These are phyloP conservation scores for Clarias gariepinus DNA, from an alignment of 2,113 vertebrate species.

Conservation along the genomic window DNA sequence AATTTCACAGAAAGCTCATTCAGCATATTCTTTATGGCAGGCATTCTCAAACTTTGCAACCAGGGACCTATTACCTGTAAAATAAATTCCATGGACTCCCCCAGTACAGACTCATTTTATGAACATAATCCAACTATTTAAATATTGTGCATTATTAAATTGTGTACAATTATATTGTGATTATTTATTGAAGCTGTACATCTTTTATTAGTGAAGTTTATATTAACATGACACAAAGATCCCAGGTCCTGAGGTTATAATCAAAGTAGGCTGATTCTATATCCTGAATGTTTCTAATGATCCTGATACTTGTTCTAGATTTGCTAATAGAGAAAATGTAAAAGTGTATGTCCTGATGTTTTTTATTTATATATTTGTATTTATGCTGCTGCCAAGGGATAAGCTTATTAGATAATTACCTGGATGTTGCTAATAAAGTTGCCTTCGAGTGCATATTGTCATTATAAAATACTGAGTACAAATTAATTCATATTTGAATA, in stretches of 20 bases:
- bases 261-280: neutral
- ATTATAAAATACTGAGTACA: neutral
- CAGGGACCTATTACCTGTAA: neutral
- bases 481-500: neutral
- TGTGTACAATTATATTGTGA: neutral
- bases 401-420: neutral
- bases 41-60: neutral
- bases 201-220: neutral
- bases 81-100: neutral
- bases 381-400: neutral
- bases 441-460: neutral
- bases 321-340: neutral
- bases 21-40: slow-evolving; percentile 36
- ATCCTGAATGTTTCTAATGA: no score
- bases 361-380: neutral
- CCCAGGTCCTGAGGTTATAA: neutral
- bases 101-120: neutral
- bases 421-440: neutral
- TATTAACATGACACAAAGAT: neutral
- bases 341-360: no score
- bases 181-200: neutral
- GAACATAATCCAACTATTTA: neutral
- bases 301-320: neutral
- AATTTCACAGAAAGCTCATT: slow-evolving; percentile 22
- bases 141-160: neutral